Evolutionary conservation across 2,113 vertebrate species (phyloP).

Genomic region (Amblyopsis rosae): DNA sequence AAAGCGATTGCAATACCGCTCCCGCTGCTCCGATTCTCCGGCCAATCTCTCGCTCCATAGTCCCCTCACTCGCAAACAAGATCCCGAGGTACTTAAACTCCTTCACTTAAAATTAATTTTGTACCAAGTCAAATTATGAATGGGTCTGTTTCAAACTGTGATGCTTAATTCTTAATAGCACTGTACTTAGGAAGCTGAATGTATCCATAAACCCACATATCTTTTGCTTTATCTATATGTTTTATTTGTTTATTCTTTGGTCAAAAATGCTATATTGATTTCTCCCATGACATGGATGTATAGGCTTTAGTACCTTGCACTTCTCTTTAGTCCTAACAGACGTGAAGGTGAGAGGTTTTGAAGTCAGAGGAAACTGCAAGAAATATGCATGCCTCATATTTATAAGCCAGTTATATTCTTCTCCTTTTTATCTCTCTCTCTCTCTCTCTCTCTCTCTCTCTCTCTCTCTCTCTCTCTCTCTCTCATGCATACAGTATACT

Average conservation of each 20-base stretch:
- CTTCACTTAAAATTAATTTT: no score
- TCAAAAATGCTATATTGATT: constrained; percentile 2
- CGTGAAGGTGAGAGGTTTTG: background rate
- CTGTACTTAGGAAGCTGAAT: background rate
- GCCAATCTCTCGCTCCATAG: no score
- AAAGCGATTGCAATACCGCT: no score
- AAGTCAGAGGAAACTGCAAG: constrained; percentile 1
- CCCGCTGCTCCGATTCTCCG: no score
- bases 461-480: background rate
- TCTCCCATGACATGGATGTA: background rate
- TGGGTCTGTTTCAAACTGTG: no score
- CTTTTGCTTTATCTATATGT: background rate
- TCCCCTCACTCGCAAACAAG: no score
- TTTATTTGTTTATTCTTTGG: background rate
- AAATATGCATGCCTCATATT: constrained; percentile 6
- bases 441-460: no score
- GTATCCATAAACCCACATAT: background rate
- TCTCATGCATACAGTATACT: background rate
- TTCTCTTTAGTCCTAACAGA: background rate
- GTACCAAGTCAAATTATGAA: no score
- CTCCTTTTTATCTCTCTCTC: background rate
- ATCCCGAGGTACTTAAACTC: no score
- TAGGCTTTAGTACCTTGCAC: background rate
- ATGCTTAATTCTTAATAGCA: no score
- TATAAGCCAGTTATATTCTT: background rate